Conservation (phyloP, 2,888 invertebrate genomes). For the Barypeithes pellucidus region DNA sequence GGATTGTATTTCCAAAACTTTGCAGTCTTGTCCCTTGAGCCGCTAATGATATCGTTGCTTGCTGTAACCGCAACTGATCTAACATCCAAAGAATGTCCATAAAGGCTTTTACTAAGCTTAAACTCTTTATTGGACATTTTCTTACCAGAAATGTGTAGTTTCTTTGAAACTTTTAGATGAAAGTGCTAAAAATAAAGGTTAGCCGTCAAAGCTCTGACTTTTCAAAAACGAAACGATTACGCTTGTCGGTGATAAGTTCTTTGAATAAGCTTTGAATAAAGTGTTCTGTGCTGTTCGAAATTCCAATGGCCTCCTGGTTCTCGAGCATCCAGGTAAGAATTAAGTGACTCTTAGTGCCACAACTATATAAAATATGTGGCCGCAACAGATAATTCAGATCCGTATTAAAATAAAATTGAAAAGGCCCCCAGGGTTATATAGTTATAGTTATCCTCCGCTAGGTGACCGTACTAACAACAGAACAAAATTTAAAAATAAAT, state of each 20-base stretch:
- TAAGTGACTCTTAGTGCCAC: no score
- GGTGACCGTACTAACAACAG: not conserved
- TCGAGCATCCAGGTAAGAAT: no score
- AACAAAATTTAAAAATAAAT: constrained; percentile 21
- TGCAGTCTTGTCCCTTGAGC: constrained; percentile 90
- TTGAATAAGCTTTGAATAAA: no score
- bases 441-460: not conserved
- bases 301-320: no score
- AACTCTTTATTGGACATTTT: constrained; percentile 70
- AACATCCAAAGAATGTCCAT: constrained; percentile 90
- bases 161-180: constrained; percentile 17
- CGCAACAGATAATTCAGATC: not conserved
- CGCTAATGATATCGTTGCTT: constrained; percentile 86
- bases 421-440: not conserved
- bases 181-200: constrained; percentile 22
- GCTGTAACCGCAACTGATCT: constrained; percentile 80
- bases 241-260: not conserved
- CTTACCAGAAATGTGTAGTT: constrained; percentile 3
- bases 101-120: constrained; percentile 84
- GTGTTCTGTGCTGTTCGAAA: no score
- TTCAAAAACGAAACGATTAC: not conserved
- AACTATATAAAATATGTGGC: not conserved
- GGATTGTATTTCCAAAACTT: constrained; percentile 89
- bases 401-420: not conserved
- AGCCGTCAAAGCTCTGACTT: constrained; percentile 16